Evolutionary conservation across 2,797 vertebrate genomes (phyloP).

Genomic region (Dallia pectoralis): DNA sequence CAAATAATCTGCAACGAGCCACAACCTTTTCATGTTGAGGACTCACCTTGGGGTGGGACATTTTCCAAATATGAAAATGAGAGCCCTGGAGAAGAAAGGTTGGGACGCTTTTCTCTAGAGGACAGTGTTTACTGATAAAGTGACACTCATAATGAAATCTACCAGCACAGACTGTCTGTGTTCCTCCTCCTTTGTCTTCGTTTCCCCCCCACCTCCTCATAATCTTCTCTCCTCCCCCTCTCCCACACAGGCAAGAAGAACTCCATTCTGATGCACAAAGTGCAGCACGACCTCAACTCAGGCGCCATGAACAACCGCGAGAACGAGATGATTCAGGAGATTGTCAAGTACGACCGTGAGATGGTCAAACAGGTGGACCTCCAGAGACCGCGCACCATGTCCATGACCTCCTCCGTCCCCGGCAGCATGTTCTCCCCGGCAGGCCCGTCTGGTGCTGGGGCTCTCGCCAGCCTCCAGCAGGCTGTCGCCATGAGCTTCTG

Average conservation of each 20-base stretch:
- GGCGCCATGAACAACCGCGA: slow-evolving; percentile 96
- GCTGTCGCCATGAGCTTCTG: slow-evolving; percentile 98
- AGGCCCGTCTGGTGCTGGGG: slow-evolving; percentile 81
- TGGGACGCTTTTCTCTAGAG: slow-evolving; percentile 32
- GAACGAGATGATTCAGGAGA: slow-evolving; percentile 99
- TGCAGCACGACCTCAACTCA: slow-evolving; percentile 95
- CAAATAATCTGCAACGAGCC: no score
- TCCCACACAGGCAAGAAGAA: slow-evolving; percentile 90
- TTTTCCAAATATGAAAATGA: no score
- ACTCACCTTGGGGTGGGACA: no score
- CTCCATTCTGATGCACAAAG: slow-evolving; percentile 94
- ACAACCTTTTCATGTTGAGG: no score
- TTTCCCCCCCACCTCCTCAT: not conserved
- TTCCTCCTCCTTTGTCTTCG: slow-evolving; percentile 22
- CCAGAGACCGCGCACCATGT: slow-evolving; percentile 81
- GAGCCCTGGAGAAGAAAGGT: no score
- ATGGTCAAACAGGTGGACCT: slow-evolving; percentile 95
- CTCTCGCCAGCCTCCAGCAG: slow-evolving; percentile 94
- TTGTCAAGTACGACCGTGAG: slow-evolving; percentile 97
- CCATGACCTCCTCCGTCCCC: slow-evolving; percentile 76
- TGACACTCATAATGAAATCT: slow-evolving; percentile 45
- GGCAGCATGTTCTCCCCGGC: slow-evolving; percentile 84
- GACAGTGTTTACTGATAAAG: slow-evolving; percentile 56
- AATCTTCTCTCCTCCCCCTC: not conserved
- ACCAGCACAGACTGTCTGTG: slow-evolving; percentile 43